A percentile compares a stretch with the other conserved stretches of the same genome.
phyloP scores from a whole-genome alignment of 2,888 invertebrate genomes.

The Sycophila texana region DNA sequence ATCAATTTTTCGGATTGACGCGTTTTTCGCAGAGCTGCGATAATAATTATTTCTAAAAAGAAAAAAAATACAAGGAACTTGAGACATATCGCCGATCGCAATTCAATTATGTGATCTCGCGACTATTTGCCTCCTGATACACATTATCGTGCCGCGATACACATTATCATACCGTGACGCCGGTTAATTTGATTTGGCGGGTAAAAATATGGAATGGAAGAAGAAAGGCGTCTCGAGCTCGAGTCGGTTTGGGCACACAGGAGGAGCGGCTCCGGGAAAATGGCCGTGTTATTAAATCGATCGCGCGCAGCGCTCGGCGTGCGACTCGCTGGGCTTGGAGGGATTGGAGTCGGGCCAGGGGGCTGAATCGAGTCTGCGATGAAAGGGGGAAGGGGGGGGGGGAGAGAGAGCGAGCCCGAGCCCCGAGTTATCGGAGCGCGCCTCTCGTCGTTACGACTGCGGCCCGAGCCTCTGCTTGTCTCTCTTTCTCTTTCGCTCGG shows the following conservation, averaged over 20 bases:
- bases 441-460: constrained; percentile 12
- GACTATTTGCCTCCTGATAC: neutral
- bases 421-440: constrained; percentile 8
- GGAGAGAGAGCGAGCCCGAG: constrained; percentile 11
- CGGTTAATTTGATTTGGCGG: too few relatives aligned
- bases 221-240: constrained; percentile 35
- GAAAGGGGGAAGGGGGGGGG: constrained; percentile 58
- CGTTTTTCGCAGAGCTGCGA: too few relatives aligned
- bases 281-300: constrained; percentile 74
- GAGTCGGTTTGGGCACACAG: neutral
- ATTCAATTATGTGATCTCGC: too few relatives aligned
- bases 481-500: too few relatives aligned
- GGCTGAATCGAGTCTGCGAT: constrained; percentile 59
- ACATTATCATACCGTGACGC: too few relatives aligned
- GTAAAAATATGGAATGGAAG: too few relatives aligned
- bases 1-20: too few relatives aligned
- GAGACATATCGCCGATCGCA: too few relatives aligned
- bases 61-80: too few relatives aligned
- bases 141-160: too few relatives aligned
- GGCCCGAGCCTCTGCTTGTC: too few relatives aligned
- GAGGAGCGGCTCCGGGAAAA: constrained; percentile 67
- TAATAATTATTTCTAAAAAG: too few relatives aligned
- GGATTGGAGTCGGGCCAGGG: constrained; percentile 31
- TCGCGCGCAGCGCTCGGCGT: constrained; percentile 65
- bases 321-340: constrained; percentile 25